These are phyloP conservation scores for Hoplostethus mediterraneus DNA, from an alignment of 2,797 vertebrate genomes.

Conservation along the genomic window DNA sequence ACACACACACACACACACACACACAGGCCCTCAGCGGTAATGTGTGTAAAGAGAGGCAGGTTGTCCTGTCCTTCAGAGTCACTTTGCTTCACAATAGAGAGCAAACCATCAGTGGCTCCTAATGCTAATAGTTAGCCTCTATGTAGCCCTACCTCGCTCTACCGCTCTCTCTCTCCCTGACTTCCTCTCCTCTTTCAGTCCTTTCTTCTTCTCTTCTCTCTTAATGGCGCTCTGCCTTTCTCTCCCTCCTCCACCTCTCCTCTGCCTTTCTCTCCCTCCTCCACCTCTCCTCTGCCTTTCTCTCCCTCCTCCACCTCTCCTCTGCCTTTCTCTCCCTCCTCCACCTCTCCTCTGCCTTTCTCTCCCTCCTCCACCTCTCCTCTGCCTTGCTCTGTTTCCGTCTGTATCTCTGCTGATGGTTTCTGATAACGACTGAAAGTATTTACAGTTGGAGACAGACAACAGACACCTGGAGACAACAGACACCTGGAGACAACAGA, in stretches of 20 bases:
- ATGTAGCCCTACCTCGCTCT: not conserved
- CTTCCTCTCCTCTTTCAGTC: not conserved
- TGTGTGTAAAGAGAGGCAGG: slow-evolving; percentile 6
- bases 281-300: not conserved
- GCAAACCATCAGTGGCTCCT: not conserved
- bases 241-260: too few species aligned
- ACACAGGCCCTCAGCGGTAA: slow-evolving; percentile 2
- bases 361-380: too few species aligned
- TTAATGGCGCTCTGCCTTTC: not conserved
- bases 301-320: too few species aligned
- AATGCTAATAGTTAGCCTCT: slow-evolving; percentile 4
- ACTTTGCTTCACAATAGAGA: slow-evolving; percentile 57
- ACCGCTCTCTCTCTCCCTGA: not conserved
- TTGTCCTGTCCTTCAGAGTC: slow-evolving; percentile 63
- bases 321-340: too few species aligned
- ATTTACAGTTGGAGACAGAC: too few species aligned
- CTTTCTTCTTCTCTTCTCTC: too few species aligned
- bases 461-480: too few species aligned
- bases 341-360: not conserved
- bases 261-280: not conserved
- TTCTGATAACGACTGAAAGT: too few species aligned
- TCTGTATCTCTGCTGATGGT: too few species aligned
- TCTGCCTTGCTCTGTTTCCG: too few species aligned
- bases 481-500: too few species aligned
- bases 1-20: slow-evolving; percentile 16